Percentiles rank a stretch among this genome's conserved stretches.
phyloP scores from a whole-genome alignment of 2,888 invertebrate species.

The Coronaproctus castanopsis region DNA sequence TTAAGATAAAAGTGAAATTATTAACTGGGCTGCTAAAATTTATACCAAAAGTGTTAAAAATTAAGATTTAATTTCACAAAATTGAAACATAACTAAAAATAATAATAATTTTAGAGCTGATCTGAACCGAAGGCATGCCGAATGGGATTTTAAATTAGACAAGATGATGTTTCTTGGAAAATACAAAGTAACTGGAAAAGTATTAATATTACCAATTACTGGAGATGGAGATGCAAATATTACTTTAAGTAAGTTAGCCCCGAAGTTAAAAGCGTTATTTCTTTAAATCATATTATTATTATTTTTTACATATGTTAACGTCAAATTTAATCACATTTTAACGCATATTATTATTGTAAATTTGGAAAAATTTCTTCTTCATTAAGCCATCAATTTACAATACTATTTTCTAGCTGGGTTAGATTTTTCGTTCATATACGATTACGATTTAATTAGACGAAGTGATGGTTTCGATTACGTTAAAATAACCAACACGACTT shows the following conservation, averaged over 20 bases:
- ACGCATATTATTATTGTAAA: not conserved
- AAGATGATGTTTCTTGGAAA: constrained; percentile 33
- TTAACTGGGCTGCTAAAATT: too few relatives aligned
- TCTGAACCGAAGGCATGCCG: constrained; percentile 18
- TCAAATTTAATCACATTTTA: too few relatives aligned
- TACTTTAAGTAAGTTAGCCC: constrained; percentile 32
- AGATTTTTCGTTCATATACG: constrained; percentile 19
- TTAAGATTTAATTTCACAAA: too few relatives aligned
- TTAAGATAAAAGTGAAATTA: too few relatives aligned
- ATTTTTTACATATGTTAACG: too few relatives aligned
- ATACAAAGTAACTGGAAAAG: constrained; percentile 33
- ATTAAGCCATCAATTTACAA: too few relatives aligned
- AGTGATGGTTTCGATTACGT: constrained; percentile 20
- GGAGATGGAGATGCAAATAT: constrained; percentile 34
- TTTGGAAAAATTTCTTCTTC: too few relatives aligned
- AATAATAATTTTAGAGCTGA: too few relatives aligned
- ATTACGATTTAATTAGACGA: constrained; percentile 18
- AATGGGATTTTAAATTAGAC: constrained; percentile 27
- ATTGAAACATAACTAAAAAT: too few relatives aligned
- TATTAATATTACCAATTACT: constrained; percentile 33
- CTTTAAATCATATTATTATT: not conserved
- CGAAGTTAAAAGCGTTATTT: not conserved
- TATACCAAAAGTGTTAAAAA: too few relatives aligned
- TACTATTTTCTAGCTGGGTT: constrained; percentile 18
- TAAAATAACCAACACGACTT: constrained; percentile 17